Percentiles rank a stretch among this genome's conserved stretches.
Conservation (phyloP, 2,888 invertebrate genomes). For the Neoaliturus tenellus region DNA sequence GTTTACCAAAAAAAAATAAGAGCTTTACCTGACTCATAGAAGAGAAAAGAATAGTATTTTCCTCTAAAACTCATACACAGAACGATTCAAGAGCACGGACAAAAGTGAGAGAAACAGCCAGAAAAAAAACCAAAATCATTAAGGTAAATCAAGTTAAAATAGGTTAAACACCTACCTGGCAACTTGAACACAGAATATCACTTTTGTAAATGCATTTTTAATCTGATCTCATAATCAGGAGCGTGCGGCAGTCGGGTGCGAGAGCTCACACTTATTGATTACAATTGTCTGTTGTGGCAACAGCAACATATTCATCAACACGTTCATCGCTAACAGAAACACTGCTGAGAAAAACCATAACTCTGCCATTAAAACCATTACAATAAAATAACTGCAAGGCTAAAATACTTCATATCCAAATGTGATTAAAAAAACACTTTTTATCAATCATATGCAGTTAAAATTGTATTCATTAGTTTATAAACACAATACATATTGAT, state of each 20-base stretch:
- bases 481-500: no score
- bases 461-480: no score
- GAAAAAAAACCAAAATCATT: no score
- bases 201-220: constrained; percentile 22
- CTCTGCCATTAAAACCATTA: no score
- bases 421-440: no score
- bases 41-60: neutral
- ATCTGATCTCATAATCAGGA: neutral
- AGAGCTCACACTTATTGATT: neutral
- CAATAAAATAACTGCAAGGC: no score
- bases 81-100: neutral
- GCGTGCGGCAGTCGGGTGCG: neutral
- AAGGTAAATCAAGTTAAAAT: no score
- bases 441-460: no score
- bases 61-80: neutral
- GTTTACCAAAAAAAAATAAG: neutral
- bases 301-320: no score
- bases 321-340: no score
- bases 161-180: neutral
- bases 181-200: neutral
- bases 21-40: neutral
- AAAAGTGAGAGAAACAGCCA: neutral
- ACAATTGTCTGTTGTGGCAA: constrained; percentile 6
- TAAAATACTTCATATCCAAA: no score
- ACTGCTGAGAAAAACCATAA: no score